These are phyloP conservation scores for Stichopus horrens DNA, from an alignment of 53 echinoderm and acorn worm species.

Conservation along the genomic window DNA sequence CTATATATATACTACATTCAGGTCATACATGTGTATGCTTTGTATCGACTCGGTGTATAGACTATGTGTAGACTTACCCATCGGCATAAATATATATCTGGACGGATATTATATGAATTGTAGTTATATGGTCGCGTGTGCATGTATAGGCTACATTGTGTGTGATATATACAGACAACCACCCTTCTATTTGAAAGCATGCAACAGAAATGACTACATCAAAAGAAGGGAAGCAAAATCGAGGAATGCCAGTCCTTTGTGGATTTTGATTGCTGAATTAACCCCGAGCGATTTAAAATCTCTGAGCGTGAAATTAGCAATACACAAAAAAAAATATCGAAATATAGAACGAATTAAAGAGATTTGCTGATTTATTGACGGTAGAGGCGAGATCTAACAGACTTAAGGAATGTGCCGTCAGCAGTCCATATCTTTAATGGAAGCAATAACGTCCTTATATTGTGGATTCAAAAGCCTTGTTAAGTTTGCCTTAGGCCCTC, in stretches of 20 bases:
- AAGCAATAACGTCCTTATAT: background rate
- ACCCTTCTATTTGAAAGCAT: background rate
- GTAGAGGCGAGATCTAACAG: background rate
- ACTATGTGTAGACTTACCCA: too few relatives aligned
- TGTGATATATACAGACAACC: background rate
- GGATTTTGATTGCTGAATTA: constrained; percentile 32
- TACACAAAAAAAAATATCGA: constrained; percentile 19
- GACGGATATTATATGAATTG: too few relatives aligned
- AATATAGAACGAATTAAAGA: constrained; percentile 22
- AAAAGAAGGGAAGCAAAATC: background rate
- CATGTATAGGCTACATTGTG: background rate
- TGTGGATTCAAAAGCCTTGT: constrained; percentile 7
- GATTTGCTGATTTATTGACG: constrained; percentile 16
- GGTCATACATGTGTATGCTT: too few relatives aligned
- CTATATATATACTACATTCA: too few relatives aligned
- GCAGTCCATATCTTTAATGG: constrained; percentile 4
- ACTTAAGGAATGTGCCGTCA: constrained; percentile 3
- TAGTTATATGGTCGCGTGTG: too few relatives aligned
- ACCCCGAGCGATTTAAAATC: constrained; percentile 40
- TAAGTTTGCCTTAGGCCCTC: constrained; percentile 35
- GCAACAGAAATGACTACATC: background rate
- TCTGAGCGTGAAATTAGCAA: constrained; percentile 25
- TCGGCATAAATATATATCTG: too few relatives aligned
- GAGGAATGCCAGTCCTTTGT: constrained; percentile 28
- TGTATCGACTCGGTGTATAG: too few relatives aligned